Evolutionary conservation across 1,140 invertebrate species (phyloP), one percentile per base, ranked within the genome.

Genomic region (Brachionus rubens): DNA sequence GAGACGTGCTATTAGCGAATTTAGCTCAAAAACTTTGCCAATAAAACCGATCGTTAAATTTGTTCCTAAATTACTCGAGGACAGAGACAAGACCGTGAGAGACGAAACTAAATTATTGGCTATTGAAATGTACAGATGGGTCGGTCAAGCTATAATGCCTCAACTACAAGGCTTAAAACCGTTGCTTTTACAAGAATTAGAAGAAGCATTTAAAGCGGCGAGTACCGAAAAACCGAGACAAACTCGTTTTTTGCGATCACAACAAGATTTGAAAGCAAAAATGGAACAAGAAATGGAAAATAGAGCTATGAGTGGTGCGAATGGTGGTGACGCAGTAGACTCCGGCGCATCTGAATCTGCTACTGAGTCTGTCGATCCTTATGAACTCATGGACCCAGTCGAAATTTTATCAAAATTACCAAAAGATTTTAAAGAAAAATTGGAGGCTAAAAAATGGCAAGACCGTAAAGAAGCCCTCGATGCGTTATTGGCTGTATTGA

Each of bases 391-490:
- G 6, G 90, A 93, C 79, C 90, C 94, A 0, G 92, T 96, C 28
- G 92, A 98, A 81, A 93, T 99, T 80, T 81, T 98, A 0, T 90
- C 91, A 2, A 91, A 94, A 82, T 82, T 98, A 24, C 94, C 94
- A 0, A 95, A 95, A 86, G 92, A 97, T 83, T 99, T 97, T 83
- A 96, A 91, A 81, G 93, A 96, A 6, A 93, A 96, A 85, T 80
- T 85, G 75, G 83, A 98, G 83, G 91, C 91, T 0, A 98, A 97
- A 82, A 98, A 98, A 81, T 99, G 96, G 96, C 91, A 94, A 80
- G 92, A 98, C 62, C 87, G 96, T 7, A 96, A 96, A 83, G 93
- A 98, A 82, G 90, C 90, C 0, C 80, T 99, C 4, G 92, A 95
- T 80, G 85, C 86, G 1, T 82, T 97, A 0, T 91, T 96, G 75